Conservation (phyloP, 2,113 vertebrate species). For the Manacus vitellinus region DNA sequence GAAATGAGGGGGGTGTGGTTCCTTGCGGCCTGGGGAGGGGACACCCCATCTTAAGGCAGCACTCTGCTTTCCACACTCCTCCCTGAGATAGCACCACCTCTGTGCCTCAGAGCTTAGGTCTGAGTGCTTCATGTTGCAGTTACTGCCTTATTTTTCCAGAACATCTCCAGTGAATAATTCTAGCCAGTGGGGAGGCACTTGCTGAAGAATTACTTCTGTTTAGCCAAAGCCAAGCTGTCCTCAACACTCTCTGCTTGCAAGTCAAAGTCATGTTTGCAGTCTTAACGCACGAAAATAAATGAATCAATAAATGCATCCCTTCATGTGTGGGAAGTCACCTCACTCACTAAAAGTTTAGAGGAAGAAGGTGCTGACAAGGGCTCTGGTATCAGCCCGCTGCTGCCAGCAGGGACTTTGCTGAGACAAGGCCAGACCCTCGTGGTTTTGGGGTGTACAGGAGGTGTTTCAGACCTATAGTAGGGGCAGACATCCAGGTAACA, state of each 20-base stretch:
- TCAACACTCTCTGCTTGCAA: not conserved
- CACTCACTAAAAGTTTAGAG: not conserved
- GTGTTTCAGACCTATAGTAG: not conserved
- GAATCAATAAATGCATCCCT: not conserved
- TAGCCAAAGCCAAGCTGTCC: not conserved
- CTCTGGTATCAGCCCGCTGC: accelerated
- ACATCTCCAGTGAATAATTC: not conserved
- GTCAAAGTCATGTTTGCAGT: not conserved
- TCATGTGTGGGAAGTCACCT: accelerated
- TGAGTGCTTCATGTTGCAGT: accelerated
- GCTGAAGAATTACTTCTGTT: not conserved
- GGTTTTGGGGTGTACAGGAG: not conserved
- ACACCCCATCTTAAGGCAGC: not conserved
- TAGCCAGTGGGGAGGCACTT: accelerated
- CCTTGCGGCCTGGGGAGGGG: not conserved
- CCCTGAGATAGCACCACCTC: not conserved
- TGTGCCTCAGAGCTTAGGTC: not conserved
- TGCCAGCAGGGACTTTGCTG: not conserved
- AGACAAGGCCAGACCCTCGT: accelerated
- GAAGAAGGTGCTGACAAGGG: not conserved
- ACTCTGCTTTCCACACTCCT: not conserved
- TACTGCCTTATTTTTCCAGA: not conserved
- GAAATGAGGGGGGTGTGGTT: not conserved
- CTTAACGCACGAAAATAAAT: not conserved
- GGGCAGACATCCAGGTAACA: not conserved